Percentiles rank a stretch among this genome's conserved stretches.
Conservation (phyloP, 2,797 vertebrate species). For the Pseudochromis fuscus region DNA sequence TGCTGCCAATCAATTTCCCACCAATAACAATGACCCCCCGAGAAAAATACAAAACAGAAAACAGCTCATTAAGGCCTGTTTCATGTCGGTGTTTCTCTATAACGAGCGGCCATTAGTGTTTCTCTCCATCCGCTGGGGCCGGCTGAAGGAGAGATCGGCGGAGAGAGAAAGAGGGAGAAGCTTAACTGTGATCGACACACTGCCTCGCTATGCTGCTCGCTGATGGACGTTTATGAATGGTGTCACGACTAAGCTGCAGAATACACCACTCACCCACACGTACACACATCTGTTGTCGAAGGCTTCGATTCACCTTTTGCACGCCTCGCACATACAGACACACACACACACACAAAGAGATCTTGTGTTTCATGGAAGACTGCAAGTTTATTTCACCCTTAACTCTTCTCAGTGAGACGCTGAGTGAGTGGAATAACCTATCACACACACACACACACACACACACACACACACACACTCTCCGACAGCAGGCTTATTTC, state of each 20-base stretch:
- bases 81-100: constrained; percentile 75
- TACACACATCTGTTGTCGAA: background rate
- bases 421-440: constrained; percentile 43
- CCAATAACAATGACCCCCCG: constrained; percentile 74
- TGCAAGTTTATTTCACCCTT: constrained; percentile 48
- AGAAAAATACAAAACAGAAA: constrained; percentile 73
- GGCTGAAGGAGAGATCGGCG: constrained; percentile 39
- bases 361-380: constrained; percentile 22
- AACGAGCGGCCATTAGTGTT: constrained; percentile 81
- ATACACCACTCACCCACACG: background rate
- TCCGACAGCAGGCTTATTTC: constrained; percentile 38
- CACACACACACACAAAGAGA: background rate
- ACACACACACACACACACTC: constrained; percentile 14
- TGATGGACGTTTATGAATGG: constrained; percentile 79
- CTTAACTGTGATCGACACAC: constrained; percentile 73
- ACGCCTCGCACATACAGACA: background rate
- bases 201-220: constrained; percentile 47
- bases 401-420: constrained; percentile 39
- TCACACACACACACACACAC: background rate
- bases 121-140: constrained; percentile 62
- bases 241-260: constrained; percentile 46
- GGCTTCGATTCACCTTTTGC: background rate
- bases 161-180: constrained; percentile 50
- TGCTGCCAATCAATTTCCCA: constrained; percentile 81
- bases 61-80: constrained; percentile 81